Base-by-base conservation (phyloP, 2,888 invertebrate species). In the Leuctra nigra region DNA sequence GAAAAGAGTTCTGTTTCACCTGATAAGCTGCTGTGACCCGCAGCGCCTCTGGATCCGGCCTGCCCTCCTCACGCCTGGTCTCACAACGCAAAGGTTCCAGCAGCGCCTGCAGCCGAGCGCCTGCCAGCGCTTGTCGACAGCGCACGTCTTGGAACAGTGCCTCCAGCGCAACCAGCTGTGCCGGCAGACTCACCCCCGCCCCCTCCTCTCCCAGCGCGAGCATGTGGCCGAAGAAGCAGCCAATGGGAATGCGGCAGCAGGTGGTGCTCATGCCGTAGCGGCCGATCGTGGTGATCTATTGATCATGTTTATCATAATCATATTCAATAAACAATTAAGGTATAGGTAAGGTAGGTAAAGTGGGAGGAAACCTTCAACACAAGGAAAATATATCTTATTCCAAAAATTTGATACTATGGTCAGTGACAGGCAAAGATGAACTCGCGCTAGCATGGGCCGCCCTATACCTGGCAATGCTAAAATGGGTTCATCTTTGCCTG, bases 141-240 rank as follows among this genome's bases (percentile, higher is more conserved):
- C 86, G 84, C 13, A 89, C 83, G 70, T 90, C 89, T 69, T 90
- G 89, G 61, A 85, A 81, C 4, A 90, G 73, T 58, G 85, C 82
- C 36, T 82, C 79, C 29, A 87, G 73, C 20, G 85, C 77, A 59
- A 79, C 78, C 33, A 87, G 74, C 66, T 86, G 83, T 23, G 78
- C 74, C 63, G 79, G 48, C 67, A 58, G 55, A 63, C 16, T 11
- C 18, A 20, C 18, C 6, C 20, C 39, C 11, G 29, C 29, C 29
- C 11, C 29, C 48, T 82, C 81, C 60, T 83, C 84, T 16, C 83
- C 81, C 11, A 92, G 75, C 57, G 90, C 81, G 2, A 89, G 84
- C 38, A 91, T 82, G 70, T 94, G 93, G 0, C 95, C 95, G 69
- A 91, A 95, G 73, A 94, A 95, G 72, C 87, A 86, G n/a, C 94